A percentile compares a stretch with the other conserved stretches of the same genome.
phyloP scores from a whole-genome alignment of 2,888 invertebrate genomes.

The Steinernema scapterisci region DNA sequence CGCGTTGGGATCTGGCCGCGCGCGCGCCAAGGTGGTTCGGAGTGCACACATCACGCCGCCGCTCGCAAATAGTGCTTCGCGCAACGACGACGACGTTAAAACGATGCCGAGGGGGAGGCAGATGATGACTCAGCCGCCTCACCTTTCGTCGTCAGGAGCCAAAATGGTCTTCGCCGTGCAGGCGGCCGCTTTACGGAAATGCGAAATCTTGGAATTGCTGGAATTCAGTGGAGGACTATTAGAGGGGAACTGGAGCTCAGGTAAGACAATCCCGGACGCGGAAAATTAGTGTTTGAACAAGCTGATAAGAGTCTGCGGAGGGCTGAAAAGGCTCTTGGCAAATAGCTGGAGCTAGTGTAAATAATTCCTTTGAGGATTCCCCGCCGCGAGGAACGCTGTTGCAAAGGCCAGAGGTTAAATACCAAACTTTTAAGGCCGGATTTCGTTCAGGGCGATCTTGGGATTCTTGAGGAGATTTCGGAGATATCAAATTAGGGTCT shows the following conservation, averaged over 20 bases:
- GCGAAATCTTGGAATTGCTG: neutral
- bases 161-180: constrained; percentile 21
- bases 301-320: neutral
- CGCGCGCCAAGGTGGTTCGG: neutral
- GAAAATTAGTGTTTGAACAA: neutral
- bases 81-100: neutral
- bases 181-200: neutral
- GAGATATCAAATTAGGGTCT: neutral
- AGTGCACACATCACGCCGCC: neutral
- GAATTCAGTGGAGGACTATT: neutral
- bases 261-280: neutral
- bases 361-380: neutral
- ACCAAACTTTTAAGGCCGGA: neutral
- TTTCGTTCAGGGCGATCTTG: neutral
- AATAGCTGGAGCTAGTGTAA: constrained; percentile 22
- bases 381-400: too few relatives aligned
- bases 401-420: constrained; percentile 14
- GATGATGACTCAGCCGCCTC: neutral
- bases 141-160: neutral
- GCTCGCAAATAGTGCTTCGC: too few relatives aligned
- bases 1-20: too few relatives aligned
- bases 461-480: too few relatives aligned
- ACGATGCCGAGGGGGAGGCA: neutral
- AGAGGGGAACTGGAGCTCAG: neutral
- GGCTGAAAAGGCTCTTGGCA: constrained; percentile 6